phyloP scores from a whole-genome alignment of 2,113 vertebrate species.

The Nothocercus nigrocapillus region DNA sequence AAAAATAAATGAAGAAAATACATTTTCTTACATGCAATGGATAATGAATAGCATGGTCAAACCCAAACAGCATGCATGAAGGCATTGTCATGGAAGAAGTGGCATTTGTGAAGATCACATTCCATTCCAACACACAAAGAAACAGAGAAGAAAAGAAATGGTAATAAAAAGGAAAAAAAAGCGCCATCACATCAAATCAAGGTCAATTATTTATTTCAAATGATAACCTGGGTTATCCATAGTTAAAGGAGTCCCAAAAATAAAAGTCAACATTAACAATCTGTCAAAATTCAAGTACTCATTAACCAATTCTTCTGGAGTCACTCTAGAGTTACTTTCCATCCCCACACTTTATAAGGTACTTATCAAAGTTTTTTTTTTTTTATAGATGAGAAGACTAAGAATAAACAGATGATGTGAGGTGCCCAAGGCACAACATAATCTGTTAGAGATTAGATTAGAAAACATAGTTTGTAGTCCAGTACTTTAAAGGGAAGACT shows the following conservation, averaged over 20 bases:
- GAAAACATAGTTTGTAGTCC: not conserved
- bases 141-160: slow-evolving; percentile 76
- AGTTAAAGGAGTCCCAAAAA: slow-evolving; percentile 55
- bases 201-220: slow-evolving; percentile 24
- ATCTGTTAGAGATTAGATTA: not conserved
- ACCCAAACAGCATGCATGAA: slow-evolving; percentile 83
- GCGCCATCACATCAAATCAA: slow-evolving; percentile 54
- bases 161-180: slow-evolving; percentile 41
- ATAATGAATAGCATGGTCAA: slow-evolving; percentile 79
- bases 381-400: not conserved
- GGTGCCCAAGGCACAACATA: not conserved
- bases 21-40: slow-evolving; percentile 82
- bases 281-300: not conserved
- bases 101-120: slow-evolving; percentile 77
- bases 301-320: not conserved
- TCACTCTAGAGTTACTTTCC: not conserved
- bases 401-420: not conserved
- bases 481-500: not conserved
- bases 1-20: slow-evolving; percentile 57
- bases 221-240: slow-evolving; percentile 67
- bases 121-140: slow-evolving; percentile 79
- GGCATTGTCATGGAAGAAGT: slow-evolving; percentile 74
- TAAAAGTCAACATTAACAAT: not conserved
- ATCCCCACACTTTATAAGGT: not conserved
- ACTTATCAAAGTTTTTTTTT: not conserved